phyloP scores from a whole-genome alignment of 2,113 vertebrate genomes.

The Leuciscus idus region DNA sequence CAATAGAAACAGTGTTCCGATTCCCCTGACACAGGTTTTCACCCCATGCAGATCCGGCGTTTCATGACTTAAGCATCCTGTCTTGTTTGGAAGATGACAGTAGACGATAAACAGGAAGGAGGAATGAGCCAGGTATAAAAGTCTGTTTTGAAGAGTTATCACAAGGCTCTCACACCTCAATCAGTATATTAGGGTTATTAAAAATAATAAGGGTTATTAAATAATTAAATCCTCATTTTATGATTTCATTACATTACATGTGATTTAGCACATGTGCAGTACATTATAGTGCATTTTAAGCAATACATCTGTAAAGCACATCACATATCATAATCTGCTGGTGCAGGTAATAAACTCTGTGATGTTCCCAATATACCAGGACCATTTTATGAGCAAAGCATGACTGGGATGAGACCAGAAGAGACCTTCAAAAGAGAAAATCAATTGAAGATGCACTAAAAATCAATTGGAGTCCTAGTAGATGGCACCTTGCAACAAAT shows the following conservation, averaged over 20 bases:
- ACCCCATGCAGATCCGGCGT: conserved; percentile 62
- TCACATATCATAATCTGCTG: not conserved
- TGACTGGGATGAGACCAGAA: conserved; percentile 10
- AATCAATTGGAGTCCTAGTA: conserved; percentile 33
- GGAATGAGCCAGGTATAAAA: not conserved
- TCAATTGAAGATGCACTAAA: conserved; percentile 41
- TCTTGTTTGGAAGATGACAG: conserved; percentile 67
- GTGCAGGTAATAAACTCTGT: conserved; percentile 1
- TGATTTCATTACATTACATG: not conserved
- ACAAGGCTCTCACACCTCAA: not conserved
- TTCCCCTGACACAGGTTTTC: conserved; percentile 80
- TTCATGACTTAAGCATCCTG: conserved; percentile 64
- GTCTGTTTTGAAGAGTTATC: not conserved
- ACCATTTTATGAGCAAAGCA: conserved; percentile 5
- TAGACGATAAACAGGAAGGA: conserved; percentile 59
- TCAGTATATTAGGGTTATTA: not conserved
- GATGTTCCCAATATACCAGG: not conserved
- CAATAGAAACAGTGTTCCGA: conserved; percentile 75
- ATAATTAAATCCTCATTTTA: no score
- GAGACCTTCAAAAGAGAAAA: conserved; percentile 39
- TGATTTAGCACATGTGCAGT: not conserved
- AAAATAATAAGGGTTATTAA: no score
- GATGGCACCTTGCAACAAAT: conserved; percentile 3
- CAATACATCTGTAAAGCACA: not conserved
- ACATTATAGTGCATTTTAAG: not conserved